Base-by-base conservation (phyloP, 2,888 invertebrate species). In the Apamea anceps region DNA sequence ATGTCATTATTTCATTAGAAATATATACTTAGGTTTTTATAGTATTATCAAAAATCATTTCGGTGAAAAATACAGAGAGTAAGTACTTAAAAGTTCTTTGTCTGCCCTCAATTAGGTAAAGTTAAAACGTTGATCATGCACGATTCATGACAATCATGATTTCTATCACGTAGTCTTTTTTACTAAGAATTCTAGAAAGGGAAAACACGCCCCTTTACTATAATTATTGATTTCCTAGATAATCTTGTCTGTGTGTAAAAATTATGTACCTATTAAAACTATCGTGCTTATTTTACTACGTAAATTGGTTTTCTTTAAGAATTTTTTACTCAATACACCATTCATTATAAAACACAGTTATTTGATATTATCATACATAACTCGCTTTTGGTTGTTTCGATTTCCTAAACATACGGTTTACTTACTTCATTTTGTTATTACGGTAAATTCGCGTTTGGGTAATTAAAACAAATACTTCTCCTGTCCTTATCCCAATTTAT, bases 281-380 rank as follows among this genome's bases (percentile, higher is more conserved):
- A 1, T n/a, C 18, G 3, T 45, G 42, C 6, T 60, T 32, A 80
- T 66, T 75, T 80, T 60, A 51, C 57, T 77, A 37, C 60, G 13
- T n/a, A 67, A 51, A 77, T 51, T 18, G 42, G 32, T 60, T 77
- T 42, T 32, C 21, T 32, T 51, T 48, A 21, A 3, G 0, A 62
- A 48, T 57, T 5, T 42, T 82, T 65, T 72, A 13, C 6, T 60
- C 15, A 65, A 48, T 28, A 65, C 25, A 45, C 51, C 32, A 66
- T 75, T 48, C n/a, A 66, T 32, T 75, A 82, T 42, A 48, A 84
- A 84, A 68, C 28, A 62, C 79, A 63, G 84, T 78, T 84, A 84
- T 84, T 68, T 62, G 15, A 54, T 54, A 62, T 54, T 77, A 78
- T 78, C 62, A 48, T 62, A 76, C 25, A 72, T 84, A 68, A 80